Evolutionary conservation across 2,888 invertebrate species (phyloP), one percentile per base, ranked within the genome.

Genomic region (Agrotis segetum): DNA sequence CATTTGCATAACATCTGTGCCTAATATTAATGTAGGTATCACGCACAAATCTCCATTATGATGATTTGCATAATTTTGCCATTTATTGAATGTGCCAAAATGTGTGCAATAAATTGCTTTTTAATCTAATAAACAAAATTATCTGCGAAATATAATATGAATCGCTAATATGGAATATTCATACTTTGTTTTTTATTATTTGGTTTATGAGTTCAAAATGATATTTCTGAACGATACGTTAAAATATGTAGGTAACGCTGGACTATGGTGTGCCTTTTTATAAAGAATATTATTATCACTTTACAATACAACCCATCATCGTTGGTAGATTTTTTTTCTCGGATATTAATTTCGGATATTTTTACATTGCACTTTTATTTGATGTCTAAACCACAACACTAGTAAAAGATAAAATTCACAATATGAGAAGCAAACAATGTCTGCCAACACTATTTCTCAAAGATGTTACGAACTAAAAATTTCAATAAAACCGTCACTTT

Each of bases 401-500:
- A 53, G 2, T 40, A 9, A 40, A 40, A 40, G 11, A 40, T 40
- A 40, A 40, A 40, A 40, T 40, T 9, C 40, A 40, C 40, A 40
- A 11, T 11, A 40, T 40, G 40, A 40, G 2, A 40, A 40, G 40
- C 40, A 40, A 40, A 40, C 9, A 40, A 11, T 40, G 9, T 40
- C 40, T 40, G 9, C 11, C 40, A 40, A 40, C 40, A 40, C 40
- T 40, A 40, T 40, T 40, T 11, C 40, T 40, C 40, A 40, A 40
- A 40, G 40, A 40, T 40, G 40, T 14, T 46, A 47, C n/a, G 52
- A 47, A 61, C 19, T 50, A 56, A n/a, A 17, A n/a, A 29, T 72
- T 81, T 72, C 66, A 67, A 68, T 73, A 83, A 67, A 77, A 71
- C 62, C 46, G 47, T 61, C 65, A 70, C 66, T 65, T 64, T 13